A percentile compares a stretch with the other conserved stretches of the same genome.
These are phyloP conservation scores for Antheraea yamamai DNA, from an alignment of 2,888 invertebrate genomes.

Conservation along the genomic window DNA sequence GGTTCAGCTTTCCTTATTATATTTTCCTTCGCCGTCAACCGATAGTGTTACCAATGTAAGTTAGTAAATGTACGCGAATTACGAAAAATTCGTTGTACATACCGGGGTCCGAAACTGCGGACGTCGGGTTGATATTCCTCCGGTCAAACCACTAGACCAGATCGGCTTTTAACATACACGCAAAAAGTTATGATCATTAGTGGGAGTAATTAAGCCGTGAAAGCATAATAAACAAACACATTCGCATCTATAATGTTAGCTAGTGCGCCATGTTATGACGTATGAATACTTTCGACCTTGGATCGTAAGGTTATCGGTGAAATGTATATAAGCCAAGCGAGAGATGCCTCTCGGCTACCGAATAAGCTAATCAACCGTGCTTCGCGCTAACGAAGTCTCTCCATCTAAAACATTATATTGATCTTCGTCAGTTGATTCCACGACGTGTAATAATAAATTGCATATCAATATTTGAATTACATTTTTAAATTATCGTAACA, in stretches of 20 bases:
- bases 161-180: too few species aligned
- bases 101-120: too few species aligned
- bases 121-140: too few species aligned
- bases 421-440: not conserved
- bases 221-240: too few species aligned
- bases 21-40: too few species aligned
- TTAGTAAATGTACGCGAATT: too few species aligned
- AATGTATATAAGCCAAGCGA: slow-evolving; percentile 19
- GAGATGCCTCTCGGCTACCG: slow-evolving; percentile 33
- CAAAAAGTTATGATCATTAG: too few species aligned
- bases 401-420: not conserved
- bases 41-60: too few species aligned
- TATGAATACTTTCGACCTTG: not conserved
- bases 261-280: not conserved
- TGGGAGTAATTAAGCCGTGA: too few species aligned
- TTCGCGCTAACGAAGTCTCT: slow-evolving; percentile 38
- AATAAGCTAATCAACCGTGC: slow-evolving; percentile 37
- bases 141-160: too few species aligned
- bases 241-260: not conserved
- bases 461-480: not conserved
- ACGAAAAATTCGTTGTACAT: too few species aligned
- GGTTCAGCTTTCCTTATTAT: too few species aligned
- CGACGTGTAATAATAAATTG: not conserved
- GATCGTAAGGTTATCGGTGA: not conserved
- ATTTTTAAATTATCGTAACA: not conserved